Evolutionary conservation across 2,888 invertebrate species (phyloP).

Genomic region (Leptothorax acervorum): DNA sequence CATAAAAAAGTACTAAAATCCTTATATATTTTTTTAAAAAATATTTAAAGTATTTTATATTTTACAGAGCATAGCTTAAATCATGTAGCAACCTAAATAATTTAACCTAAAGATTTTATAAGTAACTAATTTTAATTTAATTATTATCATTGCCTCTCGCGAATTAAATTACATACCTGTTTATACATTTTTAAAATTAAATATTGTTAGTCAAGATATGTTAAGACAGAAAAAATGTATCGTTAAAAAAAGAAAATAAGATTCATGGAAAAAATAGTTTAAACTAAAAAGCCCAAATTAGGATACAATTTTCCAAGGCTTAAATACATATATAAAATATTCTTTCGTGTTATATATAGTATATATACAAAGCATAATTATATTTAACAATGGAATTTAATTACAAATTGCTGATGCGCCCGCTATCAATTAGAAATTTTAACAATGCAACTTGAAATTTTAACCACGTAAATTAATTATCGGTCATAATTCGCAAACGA

Average conservation of each 20-base stretch:
- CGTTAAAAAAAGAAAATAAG: neutral
- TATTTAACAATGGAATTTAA: conserved; percentile 53
- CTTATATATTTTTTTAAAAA: neutral
- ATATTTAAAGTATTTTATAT: neutral
- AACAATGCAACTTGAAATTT: conserved; percentile 55
- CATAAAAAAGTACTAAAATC: neutral
- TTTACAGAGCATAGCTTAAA: neutral
- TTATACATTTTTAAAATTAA: neutral
- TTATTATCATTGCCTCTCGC: neutral
- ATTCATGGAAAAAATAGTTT: neutral
- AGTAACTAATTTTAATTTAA: conserved; percentile 13
- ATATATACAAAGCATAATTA: conserved; percentile 48
- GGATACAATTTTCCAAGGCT: conserved; percentile 2
- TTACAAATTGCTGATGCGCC: conserved; percentile 47
- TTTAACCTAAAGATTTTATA: neutral
- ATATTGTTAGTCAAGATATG: neutral
- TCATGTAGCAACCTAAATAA: neutral
- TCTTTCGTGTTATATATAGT: conserved; percentile 27
- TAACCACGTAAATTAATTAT: conserved; percentile 48
- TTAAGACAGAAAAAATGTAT: neutral
- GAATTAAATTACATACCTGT: neutral
- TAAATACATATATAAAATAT: conserved; percentile 2
- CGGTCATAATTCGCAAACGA: conserved; percentile 47
- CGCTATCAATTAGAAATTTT: conserved; percentile 49
- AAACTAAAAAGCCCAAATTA: neutral